These are phyloP conservation scores for Helicoverpa assulta DNA, from an alignment of 2,888 invertebrate species.

Conservation along the genomic window DNA sequence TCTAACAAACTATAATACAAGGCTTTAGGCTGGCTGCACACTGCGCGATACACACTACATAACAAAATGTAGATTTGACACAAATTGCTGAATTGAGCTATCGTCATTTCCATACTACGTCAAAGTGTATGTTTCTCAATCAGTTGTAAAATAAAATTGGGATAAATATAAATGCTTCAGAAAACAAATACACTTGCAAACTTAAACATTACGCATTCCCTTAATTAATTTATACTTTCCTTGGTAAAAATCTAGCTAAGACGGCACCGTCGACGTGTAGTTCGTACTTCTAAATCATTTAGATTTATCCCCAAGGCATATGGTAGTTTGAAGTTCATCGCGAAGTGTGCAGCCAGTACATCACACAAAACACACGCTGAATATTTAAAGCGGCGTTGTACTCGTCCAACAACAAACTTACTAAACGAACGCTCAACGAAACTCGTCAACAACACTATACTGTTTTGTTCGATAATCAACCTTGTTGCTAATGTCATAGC, in stretches of 20 bases:
- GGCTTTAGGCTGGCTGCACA: constrained; percentile 44
- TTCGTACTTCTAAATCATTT: constrained; percentile 4
- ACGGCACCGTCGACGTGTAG: constrained; percentile 9
- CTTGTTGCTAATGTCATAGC: constrained; percentile 47
- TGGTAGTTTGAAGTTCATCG: constrained; percentile 20
- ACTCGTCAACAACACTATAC: constrained; percentile 59
- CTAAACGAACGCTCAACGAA: constrained; percentile 63
- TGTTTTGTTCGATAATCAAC: constrained; percentile 57
- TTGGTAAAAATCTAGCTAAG: constrained; percentile 56
- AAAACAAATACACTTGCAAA: constrained; percentile 12
- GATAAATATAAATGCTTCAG: neutral
- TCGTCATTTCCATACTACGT: constrained; percentile 10
- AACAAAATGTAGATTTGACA: neutral
- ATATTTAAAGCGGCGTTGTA: constrained; percentile 58
- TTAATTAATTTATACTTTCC: constrained; percentile 35
- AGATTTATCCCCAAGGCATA: neutral
- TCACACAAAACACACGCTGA: constrained; percentile 58
- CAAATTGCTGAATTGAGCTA: constrained; percentile 9
- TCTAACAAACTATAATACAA: constrained; percentile 71
- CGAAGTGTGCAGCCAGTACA: constrained; percentile 36
- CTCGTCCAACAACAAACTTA: constrained; percentile 66
- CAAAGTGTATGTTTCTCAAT: neutral
- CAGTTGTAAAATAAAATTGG: neutral
- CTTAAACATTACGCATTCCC: constrained; percentile 23
- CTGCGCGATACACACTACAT: constrained; percentile 15